Evolutionary conservation across 2,113 vertebrate genomes (phyloP).

Genomic region (Daubentonia madagascariensis): DNA sequence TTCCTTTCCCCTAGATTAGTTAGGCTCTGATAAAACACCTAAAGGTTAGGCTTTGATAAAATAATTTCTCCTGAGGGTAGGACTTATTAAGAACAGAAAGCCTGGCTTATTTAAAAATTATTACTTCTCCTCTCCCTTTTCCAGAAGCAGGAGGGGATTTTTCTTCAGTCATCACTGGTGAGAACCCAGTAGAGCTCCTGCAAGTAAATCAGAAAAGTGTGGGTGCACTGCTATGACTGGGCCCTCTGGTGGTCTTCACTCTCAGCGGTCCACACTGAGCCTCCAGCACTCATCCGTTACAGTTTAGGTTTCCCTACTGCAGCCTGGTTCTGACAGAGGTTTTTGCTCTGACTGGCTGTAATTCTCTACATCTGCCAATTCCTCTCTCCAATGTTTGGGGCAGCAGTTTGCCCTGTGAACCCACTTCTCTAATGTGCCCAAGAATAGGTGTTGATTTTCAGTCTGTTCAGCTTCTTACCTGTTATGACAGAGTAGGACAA

Average conservation of each 20-base stretch:
- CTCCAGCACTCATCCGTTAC: neutral
- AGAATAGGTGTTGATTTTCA: neutral
- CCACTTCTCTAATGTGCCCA: neutral
- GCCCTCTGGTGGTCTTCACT: neutral
- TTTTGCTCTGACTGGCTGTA: neutral
- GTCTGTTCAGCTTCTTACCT: neutral
- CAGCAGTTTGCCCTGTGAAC: neutral
- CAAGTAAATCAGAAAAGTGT: neutral
- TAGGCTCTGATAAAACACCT: neutral
- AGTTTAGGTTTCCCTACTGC: neutral
- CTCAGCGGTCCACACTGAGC: neutral
- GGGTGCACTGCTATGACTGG: too few species aligned
- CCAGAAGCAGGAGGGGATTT: neutral
- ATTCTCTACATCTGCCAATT: neutral
- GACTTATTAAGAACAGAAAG: neutral
- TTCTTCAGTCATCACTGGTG: neutral
- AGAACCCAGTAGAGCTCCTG: neutral
- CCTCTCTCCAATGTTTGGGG: neutral
- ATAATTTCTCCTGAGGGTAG: neutral
- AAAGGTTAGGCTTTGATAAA: neutral
- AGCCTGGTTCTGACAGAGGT: neutral
- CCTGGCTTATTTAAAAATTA: neutral
- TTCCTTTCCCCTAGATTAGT: neutral
- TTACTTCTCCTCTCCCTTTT: neutral
- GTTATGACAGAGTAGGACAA: neutral